Conservation (phyloP, 2,113 vertebrate genomes). For the Sturnus vulgaris region DNA sequence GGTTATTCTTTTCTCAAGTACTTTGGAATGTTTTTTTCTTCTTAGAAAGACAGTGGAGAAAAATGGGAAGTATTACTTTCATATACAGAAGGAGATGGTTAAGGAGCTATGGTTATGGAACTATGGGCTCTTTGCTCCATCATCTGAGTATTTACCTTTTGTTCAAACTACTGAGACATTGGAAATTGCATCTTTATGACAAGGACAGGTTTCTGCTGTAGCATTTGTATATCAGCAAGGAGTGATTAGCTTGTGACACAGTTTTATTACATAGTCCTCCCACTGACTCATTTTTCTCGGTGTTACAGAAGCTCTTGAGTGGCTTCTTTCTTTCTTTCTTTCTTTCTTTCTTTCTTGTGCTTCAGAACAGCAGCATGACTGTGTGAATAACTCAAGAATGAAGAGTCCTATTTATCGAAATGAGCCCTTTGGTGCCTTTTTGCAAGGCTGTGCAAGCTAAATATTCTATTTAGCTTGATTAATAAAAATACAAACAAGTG, state of each 20-base stretch:
- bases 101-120: not conserved
- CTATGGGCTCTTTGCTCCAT: not conserved
- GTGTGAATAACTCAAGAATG: not conserved
- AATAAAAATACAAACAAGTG: not conserved
- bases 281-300: not conserved
- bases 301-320: not conserved
- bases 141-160: not conserved
- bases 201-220: not conserved
- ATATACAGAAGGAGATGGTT: not conserved
- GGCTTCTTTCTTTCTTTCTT: not conserved
- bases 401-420: not conserved
- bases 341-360: not conserved
- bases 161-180: not conserved
- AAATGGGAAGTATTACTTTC: rapidly evolving
- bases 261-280: not conserved
- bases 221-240: not conserved
- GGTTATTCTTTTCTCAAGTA: not conserved
- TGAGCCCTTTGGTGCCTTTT: not conserved
- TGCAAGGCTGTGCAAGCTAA: not conserved
- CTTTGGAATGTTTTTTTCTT: not conserved
- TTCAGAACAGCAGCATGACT: not conserved
- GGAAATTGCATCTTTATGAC: not conserved
- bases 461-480: not conserved
- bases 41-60: not conserved
- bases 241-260: not conserved